phyloP scores from a whole-genome alignment of 2,888 invertebrate species.

The Tachystola acroxantha region DNA sequence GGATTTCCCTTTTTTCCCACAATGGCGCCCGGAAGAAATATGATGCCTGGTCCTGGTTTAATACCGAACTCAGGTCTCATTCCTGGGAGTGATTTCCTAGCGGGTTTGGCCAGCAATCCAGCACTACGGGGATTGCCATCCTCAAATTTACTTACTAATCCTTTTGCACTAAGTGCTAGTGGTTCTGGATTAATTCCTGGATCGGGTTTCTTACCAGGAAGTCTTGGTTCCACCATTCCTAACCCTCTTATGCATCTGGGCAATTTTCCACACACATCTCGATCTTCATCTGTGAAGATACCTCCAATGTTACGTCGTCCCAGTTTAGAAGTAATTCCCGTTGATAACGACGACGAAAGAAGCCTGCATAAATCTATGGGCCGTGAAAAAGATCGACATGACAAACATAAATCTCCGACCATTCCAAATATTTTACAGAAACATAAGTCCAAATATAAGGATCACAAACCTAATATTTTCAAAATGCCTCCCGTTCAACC shows the following conservation, averaged over 20 bases:
- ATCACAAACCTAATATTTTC: constrained; percentile 62
- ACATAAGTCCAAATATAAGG: constrained; percentile 65
- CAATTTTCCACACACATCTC: constrained; percentile 78
- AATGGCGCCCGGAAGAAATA: constrained; percentile 68
- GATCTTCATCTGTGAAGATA: constrained; percentile 76
- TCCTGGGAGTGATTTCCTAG: constrained; percentile 62
- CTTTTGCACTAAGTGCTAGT: constrained; percentile 70
- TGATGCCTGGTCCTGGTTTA: constrained; percentile 75
- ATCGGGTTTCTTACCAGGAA: constrained; percentile 58
- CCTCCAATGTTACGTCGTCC: constrained; percentile 79
- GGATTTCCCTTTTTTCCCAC: constrained; percentile 68
- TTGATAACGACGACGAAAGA: constrained; percentile 70
- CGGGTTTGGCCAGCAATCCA: constrained; percentile 64
- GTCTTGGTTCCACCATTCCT: constrained; percentile 51
- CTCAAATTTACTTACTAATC: constrained; percentile 66
- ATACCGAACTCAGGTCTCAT: constrained; percentile 69
- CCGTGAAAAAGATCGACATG: constrained; percentile 59
- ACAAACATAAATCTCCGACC: constrained; percentile 72
- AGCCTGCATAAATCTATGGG: constrained; percentile 50
- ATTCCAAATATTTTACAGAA: constrained; percentile 71
- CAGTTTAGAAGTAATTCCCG: constrained; percentile 74
- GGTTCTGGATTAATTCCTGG: constrained; percentile 82
- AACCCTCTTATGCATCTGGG: constrained; percentile 74
- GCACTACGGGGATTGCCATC: constrained; percentile 59
- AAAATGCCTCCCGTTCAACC: constrained; percentile 73